These are phyloP conservation scores for Dascyllus trimaculatus DNA, from an alignment of 2,113 vertebrate species.

Conservation along the genomic window DNA sequence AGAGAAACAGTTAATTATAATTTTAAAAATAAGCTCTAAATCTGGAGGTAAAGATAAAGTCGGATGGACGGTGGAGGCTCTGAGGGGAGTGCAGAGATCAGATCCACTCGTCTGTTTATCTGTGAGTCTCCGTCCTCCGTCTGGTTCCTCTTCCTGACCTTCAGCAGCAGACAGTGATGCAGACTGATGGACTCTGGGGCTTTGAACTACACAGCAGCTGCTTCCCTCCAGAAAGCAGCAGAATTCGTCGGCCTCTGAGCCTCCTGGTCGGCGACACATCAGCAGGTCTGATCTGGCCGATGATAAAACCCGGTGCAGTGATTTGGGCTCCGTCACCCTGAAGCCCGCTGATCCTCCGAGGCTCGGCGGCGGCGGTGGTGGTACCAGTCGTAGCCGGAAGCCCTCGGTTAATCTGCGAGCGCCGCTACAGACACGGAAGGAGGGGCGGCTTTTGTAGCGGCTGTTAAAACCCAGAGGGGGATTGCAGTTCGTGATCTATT, in stretches of 20 bases:
- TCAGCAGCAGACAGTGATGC: conserved; percentile 41
- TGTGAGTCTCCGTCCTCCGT: neutral
- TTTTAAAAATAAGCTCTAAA: too few relatives aligned
- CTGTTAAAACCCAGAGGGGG: conserved; percentile 35
- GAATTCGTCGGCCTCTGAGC: neutral
- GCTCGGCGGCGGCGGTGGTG: conserved; percentile 24
- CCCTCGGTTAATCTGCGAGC: conserved; percentile 41
- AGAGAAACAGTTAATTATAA: too few relatives aligned
- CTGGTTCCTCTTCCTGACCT: conserved; percentile 47
- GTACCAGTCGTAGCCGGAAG: conserved; percentile 40
- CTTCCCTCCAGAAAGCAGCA: conserved; percentile 10
- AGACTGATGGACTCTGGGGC: conserved; percentile 37
- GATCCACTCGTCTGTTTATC: conserved; percentile 10
- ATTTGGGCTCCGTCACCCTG: conserved; percentile 11
- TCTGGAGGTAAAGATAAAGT: too few relatives aligned
- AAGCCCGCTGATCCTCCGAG: conserved; percentile 50
- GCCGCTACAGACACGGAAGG: conserved; percentile 35
- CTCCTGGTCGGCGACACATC: neutral
- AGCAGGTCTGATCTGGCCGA: neutral
- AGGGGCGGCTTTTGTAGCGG: conserved; percentile 49
- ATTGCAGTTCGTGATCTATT: conserved; percentile 49
- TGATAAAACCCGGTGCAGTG: too few relatives aligned
- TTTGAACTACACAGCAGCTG: conserved; percentile 52
- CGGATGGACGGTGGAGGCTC: neutral
- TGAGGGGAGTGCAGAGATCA: neutral